phyloP scores from a whole-genome alignment of 2,113 vertebrate species.

The Nerophis ophidion region DNA sequence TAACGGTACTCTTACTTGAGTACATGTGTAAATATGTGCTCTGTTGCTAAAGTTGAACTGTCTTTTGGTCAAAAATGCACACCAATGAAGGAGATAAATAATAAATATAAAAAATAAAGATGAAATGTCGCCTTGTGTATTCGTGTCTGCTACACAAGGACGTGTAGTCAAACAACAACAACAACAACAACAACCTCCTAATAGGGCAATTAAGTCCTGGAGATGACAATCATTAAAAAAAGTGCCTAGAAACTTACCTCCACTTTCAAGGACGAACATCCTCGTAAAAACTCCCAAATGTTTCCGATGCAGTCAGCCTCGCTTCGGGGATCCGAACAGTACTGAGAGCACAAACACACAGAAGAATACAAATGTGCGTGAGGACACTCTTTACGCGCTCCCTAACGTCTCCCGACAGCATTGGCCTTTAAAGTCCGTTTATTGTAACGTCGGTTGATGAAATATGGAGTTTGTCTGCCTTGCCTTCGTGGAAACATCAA shows the following conservation, averaged over 20 bases:
- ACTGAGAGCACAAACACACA: constrained; percentile 67
- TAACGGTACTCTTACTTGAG: no score
- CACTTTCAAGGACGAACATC: constrained; percentile 81
- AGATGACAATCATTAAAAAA: no score
- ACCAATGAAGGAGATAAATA: no score
- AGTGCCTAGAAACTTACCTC: constrained; percentile 78
- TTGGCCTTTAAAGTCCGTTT: background rate
- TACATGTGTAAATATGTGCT: no score
- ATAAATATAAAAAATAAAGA: no score
- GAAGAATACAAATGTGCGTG: constrained; percentile 38
- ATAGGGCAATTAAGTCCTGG: background rate
- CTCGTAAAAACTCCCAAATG: constrained; percentile 87
- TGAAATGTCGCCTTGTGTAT: no score
- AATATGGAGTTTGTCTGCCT: constrained; percentile 43
- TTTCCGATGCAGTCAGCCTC: constrained; percentile 86
- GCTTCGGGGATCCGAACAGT: constrained; percentile 82
- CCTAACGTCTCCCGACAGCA: no score
- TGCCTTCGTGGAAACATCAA: constrained; percentile 42
- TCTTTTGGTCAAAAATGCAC: no score
- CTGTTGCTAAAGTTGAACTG: no score
- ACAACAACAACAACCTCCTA: constrained; percentile 6
- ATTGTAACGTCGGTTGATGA: constrained; percentile 5
- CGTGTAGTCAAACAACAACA: constrained; percentile 23
- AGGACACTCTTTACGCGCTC: background rate
- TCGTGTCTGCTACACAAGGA: constrained; percentile 22